A percentile compares a stretch with the other conserved stretches of the same genome.
phyloP scores from a whole-genome alignment of 2,113 vertebrate genomes.

The Pelusios castaneus region DNA sequence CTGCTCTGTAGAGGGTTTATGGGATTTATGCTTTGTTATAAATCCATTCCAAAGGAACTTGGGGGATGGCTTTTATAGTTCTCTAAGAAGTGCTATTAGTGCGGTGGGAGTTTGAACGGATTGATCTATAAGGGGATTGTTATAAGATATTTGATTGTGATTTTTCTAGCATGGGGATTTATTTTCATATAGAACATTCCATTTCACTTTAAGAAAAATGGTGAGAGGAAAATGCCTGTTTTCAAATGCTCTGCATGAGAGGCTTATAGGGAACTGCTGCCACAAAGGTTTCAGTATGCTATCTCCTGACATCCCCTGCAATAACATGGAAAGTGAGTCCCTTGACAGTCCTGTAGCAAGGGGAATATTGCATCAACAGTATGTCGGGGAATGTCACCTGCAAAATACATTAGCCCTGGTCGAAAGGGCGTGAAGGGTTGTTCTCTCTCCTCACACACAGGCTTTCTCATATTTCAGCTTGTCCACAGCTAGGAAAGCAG shows the following conservation, averaged over 20 bases:
- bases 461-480: conserved; percentile 18
- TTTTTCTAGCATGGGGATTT: neutral
- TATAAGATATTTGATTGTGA: neutral
- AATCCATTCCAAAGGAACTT: conserved; percentile 39
- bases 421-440: neutral
- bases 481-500: neutral
- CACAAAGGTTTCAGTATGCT: rapidly evolving
- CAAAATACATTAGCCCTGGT: conserved; percentile 25
- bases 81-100: conserved; percentile 34
- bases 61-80: conserved; percentile 53
- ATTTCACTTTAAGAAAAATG: neutral
- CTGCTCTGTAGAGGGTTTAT: neutral
- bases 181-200: neutral
- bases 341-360: neutral
- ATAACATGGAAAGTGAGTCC: neutral
- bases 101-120: conserved; percentile 23
- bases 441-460: neutral
- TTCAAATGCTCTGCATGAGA: neutral
- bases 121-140: conserved; percentile 18
- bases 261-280: neutral
- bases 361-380: neutral
- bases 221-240: neutral
- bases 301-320: rapidly evolving
- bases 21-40: conserved; percentile 5
- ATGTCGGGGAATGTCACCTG: conserved; percentile 32